phyloP scores from a whole-genome alignment of 2,113 vertebrate genomes.

The Pelecanoides urinatrix region DNA sequence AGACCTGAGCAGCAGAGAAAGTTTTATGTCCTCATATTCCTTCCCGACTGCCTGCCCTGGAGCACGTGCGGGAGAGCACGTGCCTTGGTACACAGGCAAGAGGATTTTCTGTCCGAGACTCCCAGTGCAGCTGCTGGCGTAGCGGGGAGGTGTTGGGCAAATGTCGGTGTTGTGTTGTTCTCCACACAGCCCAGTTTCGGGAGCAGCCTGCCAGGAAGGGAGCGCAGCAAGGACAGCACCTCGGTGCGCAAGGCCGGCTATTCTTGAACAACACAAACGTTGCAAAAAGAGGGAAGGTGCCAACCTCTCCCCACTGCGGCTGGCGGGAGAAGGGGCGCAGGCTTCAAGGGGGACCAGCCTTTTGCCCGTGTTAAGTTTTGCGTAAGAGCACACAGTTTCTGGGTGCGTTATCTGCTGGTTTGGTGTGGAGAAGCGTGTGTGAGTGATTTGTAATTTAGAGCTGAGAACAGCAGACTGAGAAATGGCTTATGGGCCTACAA shows the following conservation, averaged over 20 bases:
- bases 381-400: accelerated
- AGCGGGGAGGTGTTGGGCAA: not conserved
- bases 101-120: not conserved
- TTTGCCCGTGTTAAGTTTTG: accelerated
- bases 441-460: not conserved
- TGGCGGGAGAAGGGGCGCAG: not conserved
- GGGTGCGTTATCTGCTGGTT: accelerated
- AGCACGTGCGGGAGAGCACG: accelerated
- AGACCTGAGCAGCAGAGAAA: not conserved
- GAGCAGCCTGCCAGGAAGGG: accelerated
- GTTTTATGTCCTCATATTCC: not conserved
- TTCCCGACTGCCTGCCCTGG: accelerated
- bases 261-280: not conserved
- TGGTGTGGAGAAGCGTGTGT: accelerated
- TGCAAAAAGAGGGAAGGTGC: not conserved
- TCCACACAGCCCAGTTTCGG: not conserved
- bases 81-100: too few relatives aligned
- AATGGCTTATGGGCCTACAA: not conserved
- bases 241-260: accelerated
- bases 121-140: not conserved
- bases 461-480: not conserved
- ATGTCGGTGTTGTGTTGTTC: accelerated
- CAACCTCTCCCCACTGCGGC: not conserved
- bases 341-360: too few relatives aligned
- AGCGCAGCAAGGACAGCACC: accelerated